Evolutionary conservation across 2,888 invertebrate genomes (phyloP).

Genomic region (Biston stratarius): DNA sequence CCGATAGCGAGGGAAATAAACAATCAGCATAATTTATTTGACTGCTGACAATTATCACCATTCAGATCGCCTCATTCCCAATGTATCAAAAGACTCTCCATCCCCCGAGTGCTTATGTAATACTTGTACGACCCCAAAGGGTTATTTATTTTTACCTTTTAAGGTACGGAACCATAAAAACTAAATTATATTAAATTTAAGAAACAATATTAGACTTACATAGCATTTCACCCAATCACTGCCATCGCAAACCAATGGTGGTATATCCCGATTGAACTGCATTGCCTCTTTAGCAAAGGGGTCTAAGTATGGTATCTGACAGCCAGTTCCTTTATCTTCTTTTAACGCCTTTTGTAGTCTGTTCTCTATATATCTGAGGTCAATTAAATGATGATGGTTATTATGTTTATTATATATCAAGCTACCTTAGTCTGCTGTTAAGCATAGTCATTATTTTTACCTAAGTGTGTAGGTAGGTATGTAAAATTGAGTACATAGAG

Average conservation of each 20-base stretch:
- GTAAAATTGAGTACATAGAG: no score
- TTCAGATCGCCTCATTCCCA: no score
- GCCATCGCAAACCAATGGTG: constrained; percentile 88
- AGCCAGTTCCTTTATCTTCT: constrained; percentile 72
- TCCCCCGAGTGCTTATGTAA: no score
- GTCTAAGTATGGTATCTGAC: constrained; percentile 76
- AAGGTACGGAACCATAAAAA: no score
- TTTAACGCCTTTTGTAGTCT: constrained; percentile 67
- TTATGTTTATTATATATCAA: not conserved
- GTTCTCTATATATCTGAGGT: constrained; percentile 67
- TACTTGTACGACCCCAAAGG: no score
- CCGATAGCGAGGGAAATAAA: no score
- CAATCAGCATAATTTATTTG: no score
- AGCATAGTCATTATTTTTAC: not conserved
- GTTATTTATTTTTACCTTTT: no score
- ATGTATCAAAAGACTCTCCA: no score
- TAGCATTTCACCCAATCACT: constrained; percentile 93
- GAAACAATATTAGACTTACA: constrained; percentile 74
- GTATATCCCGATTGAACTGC: constrained; percentile 88
- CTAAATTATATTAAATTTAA: no score
- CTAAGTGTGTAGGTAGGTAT: no score
- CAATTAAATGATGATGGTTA: not conserved
- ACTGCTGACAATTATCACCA: no score
- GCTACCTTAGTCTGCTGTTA: not conserved
- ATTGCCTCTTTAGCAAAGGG: constrained; percentile 90